Evolutionary conservation across 1,140 invertebrate species (phyloP), one percentile per base, ranked within the genome.

Genomic region (Hycleus cichorii): DNA sequence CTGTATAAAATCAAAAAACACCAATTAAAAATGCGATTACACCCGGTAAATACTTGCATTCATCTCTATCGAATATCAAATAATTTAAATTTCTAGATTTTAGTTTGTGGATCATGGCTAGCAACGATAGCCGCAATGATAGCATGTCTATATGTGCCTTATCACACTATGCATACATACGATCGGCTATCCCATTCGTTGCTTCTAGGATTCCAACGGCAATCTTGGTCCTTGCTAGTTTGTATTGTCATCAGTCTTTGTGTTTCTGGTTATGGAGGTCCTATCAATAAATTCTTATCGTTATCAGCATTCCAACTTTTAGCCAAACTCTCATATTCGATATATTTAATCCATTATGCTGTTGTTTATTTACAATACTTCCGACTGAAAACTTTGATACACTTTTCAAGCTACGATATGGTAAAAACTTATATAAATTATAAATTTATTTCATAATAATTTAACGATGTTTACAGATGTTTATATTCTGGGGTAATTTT

Each of bases 181-280:
- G 44, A 43, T 43, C n/a, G 39, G n/a, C 38, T 49, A 6, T 74
- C 76, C 27, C 75, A 78, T 1, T 76, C 83, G 1, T 69, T 84
- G 9, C 89, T 86, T 59, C 79, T 77, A 0, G 75, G 80, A 2
- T 73, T 85, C 7, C 76, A 80, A 44, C 74, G 85, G 42, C 71
- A 79, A 1, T 71, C 72, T 0, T 89, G 86, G 80, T 76, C 79
- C 0, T 5, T 83, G 0, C 75, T 72, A 0, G 49, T 90, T 1
- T 76, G 76, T 1, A 87, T 84, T 83, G 74, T 89, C 9, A 77
- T 88, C 8, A 81, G 84, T 39, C 82, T 83, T 1, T 86, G 85
- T 62, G 70, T 76, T 2, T 73, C 81, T 47, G 83, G 83, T 9
- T 81, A 83, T 67, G 85, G 81, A 52, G 83, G 52, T 53, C 55